Evolutionary conservation across 2,113 vertebrate genomes (phyloP).

Genomic region (Mola mola): DNA sequence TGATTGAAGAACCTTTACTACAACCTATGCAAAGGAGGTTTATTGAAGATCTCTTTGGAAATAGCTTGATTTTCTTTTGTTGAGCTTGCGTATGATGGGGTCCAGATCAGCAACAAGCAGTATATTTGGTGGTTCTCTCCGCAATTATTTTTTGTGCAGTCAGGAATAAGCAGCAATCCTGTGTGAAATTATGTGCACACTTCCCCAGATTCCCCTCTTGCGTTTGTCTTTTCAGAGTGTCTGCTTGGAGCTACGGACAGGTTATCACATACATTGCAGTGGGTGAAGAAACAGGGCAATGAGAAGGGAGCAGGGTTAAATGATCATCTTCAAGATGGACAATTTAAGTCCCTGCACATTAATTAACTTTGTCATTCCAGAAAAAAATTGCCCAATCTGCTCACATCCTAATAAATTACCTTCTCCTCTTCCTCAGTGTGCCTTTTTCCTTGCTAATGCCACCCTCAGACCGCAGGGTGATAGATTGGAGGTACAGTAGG

Average conservation of each 20-base stretch:
- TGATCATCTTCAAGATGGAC: slow-evolving; percentile 64
- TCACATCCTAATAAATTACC: slow-evolving; percentile 68
- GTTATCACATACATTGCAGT: slow-evolving; percentile 17
- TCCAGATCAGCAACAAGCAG: slow-evolving; percentile 8
- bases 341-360: slow-evolving; percentile 61
- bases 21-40: slow-evolving; percentile 35
- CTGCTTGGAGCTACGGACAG: slow-evolving; percentile 1
- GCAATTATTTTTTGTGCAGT: slow-evolving; percentile 48
- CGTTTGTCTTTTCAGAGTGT: slow-evolving; percentile 2
- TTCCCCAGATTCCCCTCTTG: slow-evolving; percentile 11
- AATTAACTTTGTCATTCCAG: slow-evolving; percentile 70
- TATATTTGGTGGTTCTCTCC: slow-evolving; percentile 26
- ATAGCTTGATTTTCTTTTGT: slow-evolving; percentile 52
- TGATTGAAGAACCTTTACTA: slow-evolving; percentile 58
- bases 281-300: slow-evolving; percentile 30
- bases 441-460: slow-evolving; percentile 60
- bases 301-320: slow-evolving; percentile 58
- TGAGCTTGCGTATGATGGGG: slow-evolving; percentile 26
- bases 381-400: slow-evolving; percentile 62
- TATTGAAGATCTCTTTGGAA: slow-evolving; percentile 46
- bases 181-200: slow-evolving; percentile 5
- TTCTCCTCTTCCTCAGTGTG: slow-evolving; percentile 46
- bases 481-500: slow-evolving; percentile 67
- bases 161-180: slow-evolving; percentile 43
- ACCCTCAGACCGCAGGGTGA: slow-evolving; percentile 63